These are phyloP conservation scores for Mus spretus DNA, from an alignment of 2,797 vertebrate species.

Conservation along the genomic window DNA sequence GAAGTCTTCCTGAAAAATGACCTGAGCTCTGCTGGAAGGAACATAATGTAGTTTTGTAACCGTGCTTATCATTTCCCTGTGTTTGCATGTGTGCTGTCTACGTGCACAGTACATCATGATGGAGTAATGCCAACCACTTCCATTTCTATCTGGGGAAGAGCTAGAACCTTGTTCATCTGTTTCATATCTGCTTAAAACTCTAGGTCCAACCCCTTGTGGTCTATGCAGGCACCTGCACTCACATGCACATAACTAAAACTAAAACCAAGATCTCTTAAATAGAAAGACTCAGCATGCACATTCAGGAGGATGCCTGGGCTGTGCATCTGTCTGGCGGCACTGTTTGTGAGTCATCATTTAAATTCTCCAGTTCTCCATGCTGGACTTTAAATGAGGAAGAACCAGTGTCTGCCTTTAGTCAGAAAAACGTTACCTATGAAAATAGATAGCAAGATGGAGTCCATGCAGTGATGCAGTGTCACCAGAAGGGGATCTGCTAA, in stretches of 20 bases:
- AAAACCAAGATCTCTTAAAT: not conserved
- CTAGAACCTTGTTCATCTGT: not conserved
- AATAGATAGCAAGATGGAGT: not conserved
- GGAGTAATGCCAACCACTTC: not conserved
- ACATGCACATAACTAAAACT: not conserved
- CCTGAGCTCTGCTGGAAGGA: not conserved
- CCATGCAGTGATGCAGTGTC: not conserved
- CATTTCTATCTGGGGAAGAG: not conserved
- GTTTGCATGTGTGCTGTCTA: accelerated
- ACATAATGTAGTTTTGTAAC: accelerated
- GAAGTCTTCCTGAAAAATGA: not conserved
- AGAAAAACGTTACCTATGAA: not conserved
- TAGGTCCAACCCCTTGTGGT: accelerated
- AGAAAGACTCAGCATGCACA: not conserved
- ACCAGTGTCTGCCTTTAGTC: not conserved
- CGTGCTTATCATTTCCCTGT: not conserved
- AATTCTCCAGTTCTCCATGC: no score
- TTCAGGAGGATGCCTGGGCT: not conserved
- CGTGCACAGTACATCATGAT: not conserved
- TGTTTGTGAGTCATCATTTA: not conserved
- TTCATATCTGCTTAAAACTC: not conserved
- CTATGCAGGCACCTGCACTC: not conserved
- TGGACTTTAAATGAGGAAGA: not conserved
- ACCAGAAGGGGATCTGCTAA: constrained; percentile 8
- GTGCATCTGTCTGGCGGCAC: not conserved